Percentiles rank a stretch among this genome's conserved stretches.
Evolutionary conservation across 2,113 vertebrate species (phyloP).

Genomic region (Rhinolophus sinicus): DNA sequence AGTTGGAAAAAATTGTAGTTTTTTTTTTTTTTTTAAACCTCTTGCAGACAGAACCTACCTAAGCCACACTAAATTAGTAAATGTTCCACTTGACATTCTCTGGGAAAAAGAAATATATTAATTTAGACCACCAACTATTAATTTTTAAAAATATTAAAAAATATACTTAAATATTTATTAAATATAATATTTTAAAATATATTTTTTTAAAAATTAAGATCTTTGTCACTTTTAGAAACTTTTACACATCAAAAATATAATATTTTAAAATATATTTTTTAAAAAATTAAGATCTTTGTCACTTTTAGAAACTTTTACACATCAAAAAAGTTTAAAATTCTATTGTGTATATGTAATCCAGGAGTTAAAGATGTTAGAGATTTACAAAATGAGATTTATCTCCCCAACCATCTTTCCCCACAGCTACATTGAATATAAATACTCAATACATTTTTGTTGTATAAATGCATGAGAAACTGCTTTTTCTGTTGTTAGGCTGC

Average conservation of each 20-base stretch:
- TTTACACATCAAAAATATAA: background rate
- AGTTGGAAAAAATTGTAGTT: background rate
- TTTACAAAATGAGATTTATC: background rate
- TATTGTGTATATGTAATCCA: background rate
- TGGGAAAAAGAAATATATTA: conserved; percentile 1
- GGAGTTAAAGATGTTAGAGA: background rate
- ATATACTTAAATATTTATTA: background rate
- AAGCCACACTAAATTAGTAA: background rate
- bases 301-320: background rate
- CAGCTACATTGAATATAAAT: background rate
- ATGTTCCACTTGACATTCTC: background rate
- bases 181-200: background rate
- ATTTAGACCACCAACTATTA: background rate
- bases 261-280: background rate
- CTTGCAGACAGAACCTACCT: background rate
- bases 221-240: background rate
- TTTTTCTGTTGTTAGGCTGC: background rate
- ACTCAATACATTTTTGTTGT: background rate
- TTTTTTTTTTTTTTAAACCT: background rate
- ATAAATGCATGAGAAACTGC: background rate
- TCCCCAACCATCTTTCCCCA: background rate
- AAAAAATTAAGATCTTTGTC: background rate
- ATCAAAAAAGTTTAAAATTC: background rate
- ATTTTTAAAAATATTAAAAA: background rate
- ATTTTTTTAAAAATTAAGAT: background rate